Evolutionary conservation across 1,140 invertebrate species (phyloP).

Genomic region (Drosophila watanabei): DNA sequence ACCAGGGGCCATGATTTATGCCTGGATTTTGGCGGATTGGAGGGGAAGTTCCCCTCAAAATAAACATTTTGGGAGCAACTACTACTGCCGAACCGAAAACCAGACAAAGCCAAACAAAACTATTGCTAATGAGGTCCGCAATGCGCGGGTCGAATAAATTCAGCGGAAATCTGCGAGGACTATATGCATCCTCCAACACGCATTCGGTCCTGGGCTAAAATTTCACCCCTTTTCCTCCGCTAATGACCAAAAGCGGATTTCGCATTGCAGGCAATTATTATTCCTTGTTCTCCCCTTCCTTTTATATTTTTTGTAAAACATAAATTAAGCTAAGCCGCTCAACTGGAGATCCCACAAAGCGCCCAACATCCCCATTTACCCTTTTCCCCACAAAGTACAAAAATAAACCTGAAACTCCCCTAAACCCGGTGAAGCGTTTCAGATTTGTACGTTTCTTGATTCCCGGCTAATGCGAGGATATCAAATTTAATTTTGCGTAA

Average conservation of each 20-base stretch:
- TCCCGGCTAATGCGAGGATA: constrained; percentile 74
- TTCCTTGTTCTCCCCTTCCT: constrained; percentile 19
- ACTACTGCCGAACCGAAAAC: constrained; percentile 26
- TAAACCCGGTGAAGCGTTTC: constrained; percentile 31
- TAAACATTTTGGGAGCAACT: too few relatives aligned
- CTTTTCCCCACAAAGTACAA: neutral
- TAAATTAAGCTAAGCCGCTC: constrained; percentile 50
- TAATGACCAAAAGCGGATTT: constrained; percentile 64
- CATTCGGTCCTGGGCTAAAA: constrained; percentile 6
- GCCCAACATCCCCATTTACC: neutral
- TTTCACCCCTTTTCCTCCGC: constrained; percentile 10
- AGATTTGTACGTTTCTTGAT: constrained; percentile 35
- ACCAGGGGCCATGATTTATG: constrained; percentile 45
- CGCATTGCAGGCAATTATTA: constrained; percentile 57
- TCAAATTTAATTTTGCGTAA: constrained; percentile 82
- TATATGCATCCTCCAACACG: constrained; percentile 8
- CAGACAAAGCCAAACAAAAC: constrained; percentile 51
- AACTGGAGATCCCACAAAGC: constrained; percentile 16
- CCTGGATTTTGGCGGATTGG: constrained; percentile 7
- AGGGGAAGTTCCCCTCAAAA: constrained; percentile 1
- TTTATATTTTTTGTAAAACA: constrained; percentile 17
- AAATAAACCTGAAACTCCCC: neutral
- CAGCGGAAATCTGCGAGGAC: constrained; percentile 1
- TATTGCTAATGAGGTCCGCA: constrained; percentile 55
- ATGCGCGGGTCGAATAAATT: constrained; percentile 49